Conservation (phyloP, 2,113 vertebrate genomes). For the Callaeas wilsoni region DNA sequence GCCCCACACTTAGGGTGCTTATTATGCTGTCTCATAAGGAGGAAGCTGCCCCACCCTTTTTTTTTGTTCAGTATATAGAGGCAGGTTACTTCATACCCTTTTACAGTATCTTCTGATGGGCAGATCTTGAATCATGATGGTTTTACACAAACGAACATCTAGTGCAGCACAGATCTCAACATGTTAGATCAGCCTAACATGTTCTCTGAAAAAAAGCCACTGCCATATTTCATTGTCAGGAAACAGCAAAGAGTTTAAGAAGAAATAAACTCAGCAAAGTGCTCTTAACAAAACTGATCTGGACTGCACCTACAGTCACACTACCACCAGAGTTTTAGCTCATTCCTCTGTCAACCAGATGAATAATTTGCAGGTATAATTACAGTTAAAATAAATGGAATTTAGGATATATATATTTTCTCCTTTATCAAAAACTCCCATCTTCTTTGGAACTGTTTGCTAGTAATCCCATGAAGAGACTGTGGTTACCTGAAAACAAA, state of each 20-base stretch:
- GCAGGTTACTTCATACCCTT: not conserved
- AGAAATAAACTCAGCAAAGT: not conserved
- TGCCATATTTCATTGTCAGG: not conserved
- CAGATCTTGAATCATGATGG: not conserved
- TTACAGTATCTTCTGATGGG: not conserved
- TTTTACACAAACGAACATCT: not conserved
- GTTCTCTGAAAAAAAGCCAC: not conserved
- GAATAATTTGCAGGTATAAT: not conserved
- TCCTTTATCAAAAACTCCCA: not conserved
- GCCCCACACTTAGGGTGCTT: not conserved
- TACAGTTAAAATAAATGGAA: not conserved
- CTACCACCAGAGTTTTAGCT: not conserved
- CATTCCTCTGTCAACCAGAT: not conserved
- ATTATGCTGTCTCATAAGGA: not conserved
- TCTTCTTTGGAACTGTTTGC: not conserved
- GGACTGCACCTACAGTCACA: not conserved
- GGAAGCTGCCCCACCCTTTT: rapidly evolving
- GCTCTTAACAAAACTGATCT: not conserved
- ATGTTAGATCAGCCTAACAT: not conserved
- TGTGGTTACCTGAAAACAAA: not conserved
- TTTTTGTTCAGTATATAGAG: not conserved
- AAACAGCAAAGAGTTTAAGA: not conserved
- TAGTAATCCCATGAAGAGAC: not conserved
- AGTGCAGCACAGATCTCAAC: not conserved
- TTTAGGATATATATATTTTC: not conserved